A percentile compares a stretch with the other conserved stretches of the same genome.
Evolutionary conservation across 2,888 invertebrate genomes (phyloP).

Genomic region (Hemistola chrysoprasaria): DNA sequence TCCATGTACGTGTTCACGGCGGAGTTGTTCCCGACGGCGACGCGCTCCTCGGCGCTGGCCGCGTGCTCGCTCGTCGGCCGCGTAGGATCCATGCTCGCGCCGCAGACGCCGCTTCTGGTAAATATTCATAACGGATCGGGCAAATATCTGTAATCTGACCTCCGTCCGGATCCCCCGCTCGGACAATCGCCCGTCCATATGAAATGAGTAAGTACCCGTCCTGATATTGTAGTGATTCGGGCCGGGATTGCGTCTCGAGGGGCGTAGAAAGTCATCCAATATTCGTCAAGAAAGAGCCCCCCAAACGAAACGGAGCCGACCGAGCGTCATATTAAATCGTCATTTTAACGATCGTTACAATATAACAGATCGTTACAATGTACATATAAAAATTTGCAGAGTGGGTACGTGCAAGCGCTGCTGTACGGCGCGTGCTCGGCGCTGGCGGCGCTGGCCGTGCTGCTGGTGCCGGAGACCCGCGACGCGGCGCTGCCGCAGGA

Average conservation of each 20-base stretch:
- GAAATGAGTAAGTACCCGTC: no score
- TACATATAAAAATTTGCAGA: no score
- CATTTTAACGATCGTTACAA: no score
- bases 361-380: no score
- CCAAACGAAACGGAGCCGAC: no score
- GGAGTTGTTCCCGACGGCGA: slow-evolving; percentile 87
- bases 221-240: no score
- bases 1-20: slow-evolving; percentile 86
- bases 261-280: no score
- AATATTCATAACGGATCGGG: slow-evolving; percentile 19
- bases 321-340: no score
- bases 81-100: slow-evolving; percentile 86
- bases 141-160: slow-evolving; percentile 76
- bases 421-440: slow-evolving; percentile 71
- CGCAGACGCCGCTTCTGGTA: slow-evolving; percentile 86
- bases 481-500: slow-evolving; percentile 78
- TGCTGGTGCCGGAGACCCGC: slow-evolving; percentile 83
- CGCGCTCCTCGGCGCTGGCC: slow-evolving; percentile 85
- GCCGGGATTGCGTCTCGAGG: no score
- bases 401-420: slow-evolving; percentile 53
- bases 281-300: no score
- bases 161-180: no score
- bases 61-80: slow-evolving; percentile 87
- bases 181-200: no score
- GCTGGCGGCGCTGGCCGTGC: slow-evolving; percentile 75